Evolutionary conservation across 1,140 invertebrate genomes (phyloP).

Genomic region (Laupala kohalensis): DNA sequence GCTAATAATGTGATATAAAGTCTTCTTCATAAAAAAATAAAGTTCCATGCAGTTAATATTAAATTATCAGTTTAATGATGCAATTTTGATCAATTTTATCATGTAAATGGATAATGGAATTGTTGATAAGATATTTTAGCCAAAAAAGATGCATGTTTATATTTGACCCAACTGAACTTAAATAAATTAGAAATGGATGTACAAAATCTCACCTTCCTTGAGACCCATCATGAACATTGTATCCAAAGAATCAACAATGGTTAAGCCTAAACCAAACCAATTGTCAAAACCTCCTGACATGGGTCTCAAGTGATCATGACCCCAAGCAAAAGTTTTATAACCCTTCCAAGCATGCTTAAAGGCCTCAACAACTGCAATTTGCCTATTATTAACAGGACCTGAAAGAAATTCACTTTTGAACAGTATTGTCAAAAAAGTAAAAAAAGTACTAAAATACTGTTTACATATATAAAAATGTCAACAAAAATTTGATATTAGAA

Average conservation of each 20-base stretch:
- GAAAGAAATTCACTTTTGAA: neutral
- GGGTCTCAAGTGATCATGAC: constrained; percentile 84
- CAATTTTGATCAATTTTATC: no score
- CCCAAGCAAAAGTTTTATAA: constrained; percentile 86
- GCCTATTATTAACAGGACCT: constrained; percentile 46
- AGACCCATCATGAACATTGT: constrained; percentile 88
- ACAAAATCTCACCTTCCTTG: constrained; percentile 66
- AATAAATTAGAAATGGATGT: no score
- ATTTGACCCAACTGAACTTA: no score
- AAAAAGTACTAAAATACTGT: neutral
- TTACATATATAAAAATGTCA: neutral
- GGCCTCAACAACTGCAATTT: constrained; percentile 68
- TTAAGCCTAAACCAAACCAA: constrained; percentile 87
- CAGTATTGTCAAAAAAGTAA: neutral
- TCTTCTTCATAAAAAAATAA: no score
- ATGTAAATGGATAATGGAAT: no score
- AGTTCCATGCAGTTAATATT: no score
- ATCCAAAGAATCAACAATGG: constrained; percentile 80
- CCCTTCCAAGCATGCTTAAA: constrained; percentile 86
- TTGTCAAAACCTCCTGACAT: constrained; percentile 65
- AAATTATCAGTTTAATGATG: no score
- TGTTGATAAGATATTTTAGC: no score
- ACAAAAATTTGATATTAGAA: no score
- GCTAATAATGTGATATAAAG: no score
- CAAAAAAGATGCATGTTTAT: no score